Evolutionary conservation across 2,888 invertebrate species (phyloP), one percentile per base, ranked within the genome.

Genomic region (Pecten maximus): DNA sequence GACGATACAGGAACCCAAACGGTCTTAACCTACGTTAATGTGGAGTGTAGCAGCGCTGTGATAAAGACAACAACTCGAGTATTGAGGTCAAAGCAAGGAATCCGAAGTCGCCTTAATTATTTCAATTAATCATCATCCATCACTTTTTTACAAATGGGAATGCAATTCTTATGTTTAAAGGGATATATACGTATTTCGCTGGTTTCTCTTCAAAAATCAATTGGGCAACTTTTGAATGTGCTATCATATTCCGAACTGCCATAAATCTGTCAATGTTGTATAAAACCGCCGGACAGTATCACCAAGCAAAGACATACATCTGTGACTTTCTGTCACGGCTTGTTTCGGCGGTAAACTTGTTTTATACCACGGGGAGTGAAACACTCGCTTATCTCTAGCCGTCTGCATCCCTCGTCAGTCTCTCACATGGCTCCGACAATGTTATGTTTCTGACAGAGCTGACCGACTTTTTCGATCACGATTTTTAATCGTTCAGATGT

Each of bases 391-490:
- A 74, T 74, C 74, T 0, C 35, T 12, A 2, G 0, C 35, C 74
- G 74, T 74, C 74, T 35, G 35, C 23, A 74, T 8, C 74, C 74
- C 74, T 35, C 74, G 74, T 74, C 54, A 54, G 54, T 23, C 54
- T 54, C 23, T 54, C 54, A n/a, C 23, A 19, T 6, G 3, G 74
- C 4, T 19, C 23, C 23, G 74, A 2, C 74, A 35, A 6, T 28
- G 74, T 74, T 74, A 35, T 74, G 35, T 28, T 28, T 28, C 28
- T 35, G 35, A 74, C 74, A 28, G 10, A 10, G 10, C 74, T 74
- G 35, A 74, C 74, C 74, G 74, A 74, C 74, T 74, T 74, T 35
- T 74, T 54, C 54, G 54, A 54, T 54, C 54, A n/a, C 54, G 54
- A 54, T 23, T 19, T n/a, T 23, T 23, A 54, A 54, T 19, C 19